Base-by-base conservation (phyloP, 2,888 invertebrate species). In the Onchidella celtica region DNA sequence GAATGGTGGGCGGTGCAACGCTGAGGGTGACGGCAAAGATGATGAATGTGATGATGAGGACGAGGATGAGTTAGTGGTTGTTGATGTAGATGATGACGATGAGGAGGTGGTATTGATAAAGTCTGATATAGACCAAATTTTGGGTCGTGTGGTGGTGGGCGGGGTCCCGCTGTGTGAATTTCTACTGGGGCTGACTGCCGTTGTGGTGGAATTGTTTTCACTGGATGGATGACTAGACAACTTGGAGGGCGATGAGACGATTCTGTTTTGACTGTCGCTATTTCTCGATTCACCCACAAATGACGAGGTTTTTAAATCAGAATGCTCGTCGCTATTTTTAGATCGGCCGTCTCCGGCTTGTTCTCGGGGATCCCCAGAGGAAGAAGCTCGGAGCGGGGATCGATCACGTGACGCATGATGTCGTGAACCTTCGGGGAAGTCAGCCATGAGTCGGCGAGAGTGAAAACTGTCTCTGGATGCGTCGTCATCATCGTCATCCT, bases 71-170 rank as follows among this genome's bases (percentile, higher is more conserved):
- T n/a, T 32, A 38, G 79, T 57, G 6, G 66, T n/a, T 38, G 76
- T 4, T 59, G 79, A 79, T 27, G 78, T 6, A 24, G 70, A 59
- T n/a, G 79, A 79, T 34, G 78, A 61, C 0, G 77, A 77, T 27
- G 77, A 69, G 14, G 77, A 77, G 3, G 79, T 79, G 27, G 79
- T 79, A 29, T 70, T 79, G 59, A 79, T 79, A 68, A 79, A 69
- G 61, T 79, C 79, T 63, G 79, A 79, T 63, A 79, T 79, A 21
- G 79, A 79, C 79, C 79, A 79, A 11, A 79, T 79, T 79, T 79
- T 79, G n/a, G 79, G 79, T 21, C 70, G 57, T 11, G 79, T 79
- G 3, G 63, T 63, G 0, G 66, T 9, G 38, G 79, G 79, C 11
- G 79, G 77, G 4, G 66, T 68, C 27, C 40, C 36, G 27, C 59